phyloP scores from a whole-genome alignment of 2,888 invertebrate species.

The Vanessa cardui region DNA sequence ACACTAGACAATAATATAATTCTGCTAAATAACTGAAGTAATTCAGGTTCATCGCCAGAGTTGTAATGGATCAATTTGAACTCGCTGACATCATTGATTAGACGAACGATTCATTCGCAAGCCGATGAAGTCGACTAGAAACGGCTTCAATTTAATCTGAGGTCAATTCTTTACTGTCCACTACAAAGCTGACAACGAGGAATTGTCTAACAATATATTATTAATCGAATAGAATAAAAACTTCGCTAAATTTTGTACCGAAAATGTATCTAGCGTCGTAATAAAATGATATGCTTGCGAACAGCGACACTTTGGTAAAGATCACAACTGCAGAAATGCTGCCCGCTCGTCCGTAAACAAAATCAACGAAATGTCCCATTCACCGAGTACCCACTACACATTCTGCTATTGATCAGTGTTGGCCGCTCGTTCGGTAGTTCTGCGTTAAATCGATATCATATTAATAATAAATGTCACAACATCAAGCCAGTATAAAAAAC shows the following conservation, averaged over 20 bases:
- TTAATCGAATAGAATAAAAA: slow-evolving; percentile 76
- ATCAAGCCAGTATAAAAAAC: slow-evolving; percentile 84
- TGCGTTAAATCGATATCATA: slow-evolving; percentile 69
- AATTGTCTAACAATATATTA: slow-evolving; percentile 78
- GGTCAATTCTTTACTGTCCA: slow-evolving; percentile 49
- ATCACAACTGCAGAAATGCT: slow-evolving; percentile 67
- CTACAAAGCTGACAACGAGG: slow-evolving; percentile 66
- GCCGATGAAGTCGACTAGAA: slow-evolving; percentile 68
- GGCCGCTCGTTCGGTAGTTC: slow-evolving; percentile 71
- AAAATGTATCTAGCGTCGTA: slow-evolving; percentile 76
- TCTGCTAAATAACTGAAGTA: slow-evolving; percentile 82
- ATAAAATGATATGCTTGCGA: slow-evolving; percentile 80
- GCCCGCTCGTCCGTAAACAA: slow-evolving; percentile 59
- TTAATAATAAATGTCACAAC: slow-evolving; percentile 81
- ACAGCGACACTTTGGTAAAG: slow-evolving; percentile 79
- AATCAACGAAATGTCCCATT: slow-evolving; percentile 55
- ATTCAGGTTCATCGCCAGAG: slow-evolving; percentile 66
- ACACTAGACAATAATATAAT: slow-evolving; percentile 81
- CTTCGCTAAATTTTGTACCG: slow-evolving; percentile 78
- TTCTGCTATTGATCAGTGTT: slow-evolving; percentile 74
- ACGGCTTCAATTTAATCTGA: slow-evolving; percentile 50
- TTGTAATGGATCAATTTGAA: slow-evolving; percentile 56
- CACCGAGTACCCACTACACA: slow-evolving; percentile 74
- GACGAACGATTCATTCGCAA: slow-evolving; percentile 47
- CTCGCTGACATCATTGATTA: slow-evolving; percentile 43